Evolutionary conservation across 2,113 vertebrate genomes (phyloP), one percentile per base, ranked within the genome.

Genomic region (Cettia cetti): DNA sequence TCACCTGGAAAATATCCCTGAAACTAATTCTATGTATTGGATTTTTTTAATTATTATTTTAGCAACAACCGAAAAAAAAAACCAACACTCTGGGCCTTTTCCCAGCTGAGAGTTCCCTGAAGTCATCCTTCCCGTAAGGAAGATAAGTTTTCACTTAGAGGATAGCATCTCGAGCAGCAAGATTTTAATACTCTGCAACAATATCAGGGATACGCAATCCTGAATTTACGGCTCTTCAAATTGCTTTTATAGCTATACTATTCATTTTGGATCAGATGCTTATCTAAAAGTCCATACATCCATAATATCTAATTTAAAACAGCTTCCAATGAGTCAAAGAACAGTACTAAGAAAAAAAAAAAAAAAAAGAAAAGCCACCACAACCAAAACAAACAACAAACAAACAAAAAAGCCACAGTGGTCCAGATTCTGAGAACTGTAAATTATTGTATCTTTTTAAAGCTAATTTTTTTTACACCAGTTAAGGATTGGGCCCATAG

Each of bases 61-160:
- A 92, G 66, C 22, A 90, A 72, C 8, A 18, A 37, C 5, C n/a
- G 68, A 42, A 42, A 42, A 42, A 42, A 42, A 42, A 42, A 33
- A 9, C 18, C 49, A n/a, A n/a, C n/a, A n/a, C n/a, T 35, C 28
- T n/a, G 72, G 39, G 72, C 44, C 71, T 82, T 64, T 81, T 92
- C 80, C 80, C 49, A 89, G 68, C 19, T 6, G 27, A 83, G 82
- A 91, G 80, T 91, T 94, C 79, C 92, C 61, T 75, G 65, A 95
- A 96, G 69, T 92, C 90, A 94, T 97, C 80, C 88, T 97, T 93
- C 81, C 83, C 71, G 72, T 83, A 96, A 86, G 76, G 64, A 94
- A 96, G 82, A 96, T 94, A 92, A 95, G 88, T 95, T 96, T 97
- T 92, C 94, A 96, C 89, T 94, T 92, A 96, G 66, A 96, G 91